These are phyloP conservation scores for Anseranas semipalmata DNA, from an alignment of 2,113 vertebrate species.

Conservation along the genomic window DNA sequence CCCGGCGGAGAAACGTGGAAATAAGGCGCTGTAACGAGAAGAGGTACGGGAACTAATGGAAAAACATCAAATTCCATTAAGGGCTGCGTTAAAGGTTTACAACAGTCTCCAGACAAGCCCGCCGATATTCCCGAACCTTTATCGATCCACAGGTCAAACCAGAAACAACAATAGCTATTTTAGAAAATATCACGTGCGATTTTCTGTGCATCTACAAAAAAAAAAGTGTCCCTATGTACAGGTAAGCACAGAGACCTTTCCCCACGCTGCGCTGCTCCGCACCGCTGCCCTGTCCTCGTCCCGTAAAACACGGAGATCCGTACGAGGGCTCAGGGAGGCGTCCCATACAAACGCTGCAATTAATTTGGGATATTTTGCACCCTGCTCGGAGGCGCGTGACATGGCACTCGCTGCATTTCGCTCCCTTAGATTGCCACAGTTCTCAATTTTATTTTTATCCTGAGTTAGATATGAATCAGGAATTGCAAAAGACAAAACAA, in stretches of 20 bases:
- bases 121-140: neutral
- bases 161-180: neutral
- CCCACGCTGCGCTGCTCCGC: neutral
- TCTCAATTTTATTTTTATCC: conserved; percentile 61
- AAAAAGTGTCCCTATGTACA: neutral
- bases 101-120: neutral
- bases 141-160: conserved; percentile 6
- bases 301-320: neutral
- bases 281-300: neutral
- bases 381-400: neutral
- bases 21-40: neutral
- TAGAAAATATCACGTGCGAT: neutral
- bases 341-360: conserved; percentile 2
- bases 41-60: neutral
- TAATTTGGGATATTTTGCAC: neutral
- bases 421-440: conserved; percentile 2
- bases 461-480: conserved; percentile 52
- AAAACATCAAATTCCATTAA: conserved; percentile 17
- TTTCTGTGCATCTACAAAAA: neutral
- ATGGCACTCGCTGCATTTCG: neutral
- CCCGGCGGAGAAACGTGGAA: neutral
- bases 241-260: neutral
- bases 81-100: neutral
- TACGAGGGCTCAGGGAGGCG: neutral
- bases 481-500: conserved; percentile 67